Conservation (phyloP, 2,797 vertebrate species). For the Gephyroberyx darwinii region DNA sequence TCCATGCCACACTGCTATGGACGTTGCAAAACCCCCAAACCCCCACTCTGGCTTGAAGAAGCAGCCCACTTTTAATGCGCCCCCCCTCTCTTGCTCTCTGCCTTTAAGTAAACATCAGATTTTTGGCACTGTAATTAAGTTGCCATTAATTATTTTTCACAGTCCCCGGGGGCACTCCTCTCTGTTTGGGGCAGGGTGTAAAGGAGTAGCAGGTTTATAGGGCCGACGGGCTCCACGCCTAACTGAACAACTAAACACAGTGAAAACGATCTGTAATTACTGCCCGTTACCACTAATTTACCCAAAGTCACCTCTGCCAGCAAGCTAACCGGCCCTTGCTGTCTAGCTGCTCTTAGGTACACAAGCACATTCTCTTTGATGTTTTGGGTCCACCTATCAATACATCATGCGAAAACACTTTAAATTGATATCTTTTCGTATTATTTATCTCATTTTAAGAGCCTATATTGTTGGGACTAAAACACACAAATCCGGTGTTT, state of each 20-base stretch:
- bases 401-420: slow-evolving; percentile 11
- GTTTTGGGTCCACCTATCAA: slow-evolving; percentile 9
- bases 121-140: slow-evolving; percentile 73
- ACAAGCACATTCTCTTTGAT: slow-evolving; percentile 19
- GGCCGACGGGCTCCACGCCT: slow-evolving; percentile 69
- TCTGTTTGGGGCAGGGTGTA: slow-evolving; percentile 50
- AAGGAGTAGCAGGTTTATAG: slow-evolving; percentile 67
- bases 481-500: slow-evolving; percentile 25
- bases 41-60: slow-evolving; percentile 33
- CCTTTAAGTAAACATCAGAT: slow-evolving; percentile 61
- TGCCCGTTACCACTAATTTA: slow-evolving; percentile 72
- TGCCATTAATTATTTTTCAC: slow-evolving; percentile 74
- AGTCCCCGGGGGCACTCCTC: slow-evolving; percentile 54
- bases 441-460: neutral
- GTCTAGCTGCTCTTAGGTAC: slow-evolving; percentile 12
- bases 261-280: slow-evolving; percentile 77
- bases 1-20: slow-evolving; percentile 59
- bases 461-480: slow-evolving; percentile 21
- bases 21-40: slow-evolving; percentile 31
- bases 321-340: slow-evolving; percentile 46
- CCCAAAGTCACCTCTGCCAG: slow-evolving; percentile 69
- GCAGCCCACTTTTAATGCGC: slow-evolving; percentile 23
- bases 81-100: slow-evolving; percentile 31
- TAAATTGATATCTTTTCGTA: neutral
- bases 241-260: slow-evolving; percentile 74